These are phyloP conservation scores for Abrostola tripartita DNA, from an alignment of 2,888 invertebrate species.

Conservation along the genomic window DNA sequence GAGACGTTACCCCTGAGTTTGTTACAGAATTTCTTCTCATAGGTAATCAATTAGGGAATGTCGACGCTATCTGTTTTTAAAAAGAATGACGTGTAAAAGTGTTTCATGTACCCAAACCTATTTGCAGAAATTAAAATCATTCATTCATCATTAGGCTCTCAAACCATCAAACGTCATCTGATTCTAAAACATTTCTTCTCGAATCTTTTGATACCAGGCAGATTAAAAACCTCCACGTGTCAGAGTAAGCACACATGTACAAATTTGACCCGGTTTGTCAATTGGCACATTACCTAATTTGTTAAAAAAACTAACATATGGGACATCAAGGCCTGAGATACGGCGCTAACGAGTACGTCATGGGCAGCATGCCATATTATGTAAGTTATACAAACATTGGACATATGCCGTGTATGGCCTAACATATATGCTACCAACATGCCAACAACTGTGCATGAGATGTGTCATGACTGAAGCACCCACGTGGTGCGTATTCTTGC, in stretches of 20 bases:
- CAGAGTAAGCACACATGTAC: slow-evolving; percentile 32
- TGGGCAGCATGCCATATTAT: slow-evolving; percentile 42
- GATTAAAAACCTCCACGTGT: slow-evolving; percentile 19
- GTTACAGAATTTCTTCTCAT: no score
- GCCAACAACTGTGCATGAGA: not conserved
- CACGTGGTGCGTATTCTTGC: no score
- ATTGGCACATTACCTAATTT: slow-evolving; percentile 83
- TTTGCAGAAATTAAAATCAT: no score
- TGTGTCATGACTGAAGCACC: not conserved
- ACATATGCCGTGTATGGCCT: slow-evolving; percentile 37
- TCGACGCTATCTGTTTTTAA: not conserved
- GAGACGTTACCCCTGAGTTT: no score
- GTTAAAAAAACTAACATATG: slow-evolving; percentile 79
- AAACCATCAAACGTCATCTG: no score
- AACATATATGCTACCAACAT: slow-evolving; percentile 9
- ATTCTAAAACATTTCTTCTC: no score
- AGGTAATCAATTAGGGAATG: no score
- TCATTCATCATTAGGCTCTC: no score
- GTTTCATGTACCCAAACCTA: no score
- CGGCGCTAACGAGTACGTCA: slow-evolving; percentile 55
- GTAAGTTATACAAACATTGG: slow-evolving; percentile 49
- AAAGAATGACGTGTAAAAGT: no score
- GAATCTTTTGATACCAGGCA: not conserved
- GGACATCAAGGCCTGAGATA: slow-evolving; percentile 67
- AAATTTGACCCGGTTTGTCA: slow-evolving; percentile 77